Base-by-base conservation (phyloP, 2,797 vertebrate species). In the Schizothorax lantsangensis region DNA sequence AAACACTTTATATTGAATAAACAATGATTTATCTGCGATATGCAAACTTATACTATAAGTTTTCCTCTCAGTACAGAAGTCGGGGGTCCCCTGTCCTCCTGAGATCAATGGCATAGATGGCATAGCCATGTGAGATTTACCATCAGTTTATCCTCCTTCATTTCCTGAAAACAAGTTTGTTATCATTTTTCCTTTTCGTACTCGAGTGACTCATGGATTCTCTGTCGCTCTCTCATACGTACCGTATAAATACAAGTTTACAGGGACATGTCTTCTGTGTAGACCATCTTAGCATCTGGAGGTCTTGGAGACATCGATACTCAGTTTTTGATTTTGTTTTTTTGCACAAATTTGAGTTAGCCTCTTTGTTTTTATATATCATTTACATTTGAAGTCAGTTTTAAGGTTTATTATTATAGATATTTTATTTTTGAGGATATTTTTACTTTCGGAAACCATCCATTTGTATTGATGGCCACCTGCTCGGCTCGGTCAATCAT, bases 131-230 rank as follows among this genome's bases (percentile, higher is more conserved):
- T 77, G n/a, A 81, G 26, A 40, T 81, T 81, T 73, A 71, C 84
- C 74, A 85, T 77, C 57, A 30, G 77, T 79, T 49, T 23, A 47
- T 84, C 69, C 85, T 79, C n/a, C 77, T 68, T 69, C 74, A 74
- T 85, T 87, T 87, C 88, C 83, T 75, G 62, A 87, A 87, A 85
- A 85, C 79, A 64, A 82, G 64, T 89, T 87, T 82, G 87, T 88
- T 89, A 89, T 89, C 88, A 5, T 72, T 85, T 81, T 89, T 87
- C 86, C 85, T 83, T 85, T 87, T 81, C 52, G 33, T 40, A 57
- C 47, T 47, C 6, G 21, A 33, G 74, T 89, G 88, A 89, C 83
- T 89, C 88, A 88, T 71, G 57, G 21, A 73, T 81, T 77, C 79
- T 85, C 54, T 80, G 23, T 45, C 7, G 10, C 66, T 43, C 77